Conservation (phyloP, 1,140 invertebrate species). For the Belonocnema kinseyi region DNA sequence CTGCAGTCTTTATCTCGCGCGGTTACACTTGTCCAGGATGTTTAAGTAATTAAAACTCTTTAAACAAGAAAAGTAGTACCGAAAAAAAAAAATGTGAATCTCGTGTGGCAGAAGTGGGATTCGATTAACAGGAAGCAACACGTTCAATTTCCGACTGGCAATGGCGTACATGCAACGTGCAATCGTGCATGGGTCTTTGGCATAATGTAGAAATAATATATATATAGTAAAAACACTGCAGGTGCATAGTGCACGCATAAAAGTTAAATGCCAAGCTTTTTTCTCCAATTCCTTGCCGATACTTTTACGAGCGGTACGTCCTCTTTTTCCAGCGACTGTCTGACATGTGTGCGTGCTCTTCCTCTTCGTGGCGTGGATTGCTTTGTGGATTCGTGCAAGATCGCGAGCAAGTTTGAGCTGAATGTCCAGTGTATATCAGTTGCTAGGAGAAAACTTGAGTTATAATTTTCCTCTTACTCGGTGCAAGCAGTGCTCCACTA, state of each 20-base stretch:
- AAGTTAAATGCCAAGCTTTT: constrained; percentile 51
- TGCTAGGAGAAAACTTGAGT: constrained; percentile 43
- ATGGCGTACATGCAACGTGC: not conserved
- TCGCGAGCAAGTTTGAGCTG: constrained; percentile 7
- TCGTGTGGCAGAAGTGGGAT: not conserved
- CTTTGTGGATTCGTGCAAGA: constrained; percentile 2
- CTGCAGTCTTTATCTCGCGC: not conserved
- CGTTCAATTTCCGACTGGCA: constrained; percentile 26
- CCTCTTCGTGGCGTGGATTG: constrained; percentile 39
- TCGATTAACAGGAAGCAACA: constrained; percentile 30
- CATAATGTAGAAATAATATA: constrained; percentile 1
- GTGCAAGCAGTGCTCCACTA: not conserved
- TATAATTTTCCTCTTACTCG: constrained; percentile 48
- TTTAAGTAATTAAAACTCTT: constrained; percentile 23
- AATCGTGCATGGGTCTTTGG: not conserved
- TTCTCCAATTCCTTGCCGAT: constrained; percentile 3
- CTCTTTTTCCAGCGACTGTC: constrained; percentile 28
- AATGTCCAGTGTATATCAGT: constrained; percentile 41
- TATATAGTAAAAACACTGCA: constrained; percentile 25
- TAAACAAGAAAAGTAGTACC: not conserved
- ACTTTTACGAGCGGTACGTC: not conserved
- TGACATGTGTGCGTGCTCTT: constrained; percentile 42
- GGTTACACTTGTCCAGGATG: constrained; percentile 2
- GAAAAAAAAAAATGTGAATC: not conserved
- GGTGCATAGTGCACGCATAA: constrained; percentile 38